Evolutionary conservation across 1,140 invertebrate genomes (phyloP).

Genomic region (Trinorchestia longiramus): DNA sequence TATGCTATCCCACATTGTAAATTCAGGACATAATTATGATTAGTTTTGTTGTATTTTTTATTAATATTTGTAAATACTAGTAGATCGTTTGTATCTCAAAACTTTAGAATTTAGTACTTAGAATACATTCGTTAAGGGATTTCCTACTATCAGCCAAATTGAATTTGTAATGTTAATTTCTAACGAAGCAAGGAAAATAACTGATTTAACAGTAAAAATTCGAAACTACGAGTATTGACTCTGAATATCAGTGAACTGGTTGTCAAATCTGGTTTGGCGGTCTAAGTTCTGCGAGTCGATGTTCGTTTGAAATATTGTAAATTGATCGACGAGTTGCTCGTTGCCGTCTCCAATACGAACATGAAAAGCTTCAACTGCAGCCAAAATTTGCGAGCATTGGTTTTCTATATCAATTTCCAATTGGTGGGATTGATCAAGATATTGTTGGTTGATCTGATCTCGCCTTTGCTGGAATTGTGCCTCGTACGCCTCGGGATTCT

Average conservation of each 20-base stretch:
- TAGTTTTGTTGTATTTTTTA: too few relatives aligned
- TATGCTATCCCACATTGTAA: too few relatives aligned
- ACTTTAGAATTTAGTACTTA: too few relatives aligned
- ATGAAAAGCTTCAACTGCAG: background rate
- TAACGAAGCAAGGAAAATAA: background rate
- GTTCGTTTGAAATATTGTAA: background rate
- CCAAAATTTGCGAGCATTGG: background rate
- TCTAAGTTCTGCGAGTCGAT: background rate
- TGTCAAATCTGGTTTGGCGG: background rate
- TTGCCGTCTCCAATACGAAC: background rate
- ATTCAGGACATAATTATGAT: too few relatives aligned
- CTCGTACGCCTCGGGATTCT: background rate
- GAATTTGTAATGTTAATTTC: background rate
- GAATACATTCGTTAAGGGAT: too few relatives aligned
- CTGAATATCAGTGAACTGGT: background rate
- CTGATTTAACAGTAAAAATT: background rate
- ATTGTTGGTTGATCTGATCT: background rate
- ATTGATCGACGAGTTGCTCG: background rate
- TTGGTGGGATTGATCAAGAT: background rate
- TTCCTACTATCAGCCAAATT: background rate
- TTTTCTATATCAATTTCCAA: background rate
- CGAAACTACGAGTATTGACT: background rate
- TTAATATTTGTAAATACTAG: too few relatives aligned
- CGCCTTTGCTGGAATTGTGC: slow-evolving; percentile 25
- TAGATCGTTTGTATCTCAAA: too few relatives aligned